These are phyloP conservation scores for Drosophila mettleri DNA, from an alignment of 2,888 invertebrate genomes.

Conservation along the genomic window DNA sequence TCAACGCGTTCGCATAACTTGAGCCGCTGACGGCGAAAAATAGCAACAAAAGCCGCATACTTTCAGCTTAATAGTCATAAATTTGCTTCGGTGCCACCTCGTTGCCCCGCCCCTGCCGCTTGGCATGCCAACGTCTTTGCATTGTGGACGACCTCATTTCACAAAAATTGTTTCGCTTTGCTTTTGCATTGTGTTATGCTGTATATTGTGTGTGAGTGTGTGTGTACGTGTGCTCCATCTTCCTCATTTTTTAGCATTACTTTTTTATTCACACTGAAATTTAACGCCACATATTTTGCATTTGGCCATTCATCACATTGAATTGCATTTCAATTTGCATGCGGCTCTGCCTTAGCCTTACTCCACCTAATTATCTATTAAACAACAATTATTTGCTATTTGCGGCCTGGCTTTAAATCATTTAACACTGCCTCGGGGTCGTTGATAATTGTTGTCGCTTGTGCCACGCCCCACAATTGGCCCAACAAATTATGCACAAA, in stretches of 20 bases:
- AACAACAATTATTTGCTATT: constrained; percentile 65
- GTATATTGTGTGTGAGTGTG: constrained; percentile 7
- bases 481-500: constrained; percentile 59
- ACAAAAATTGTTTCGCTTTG: constrained; percentile 38
- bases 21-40: constrained; percentile 47
- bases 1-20: constrained; percentile 75
- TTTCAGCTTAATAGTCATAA: constrained; percentile 79
- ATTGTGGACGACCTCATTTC: constrained; percentile 62
- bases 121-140: constrained; percentile 46
- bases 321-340: constrained; percentile 64
- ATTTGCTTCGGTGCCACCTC: constrained; percentile 63
- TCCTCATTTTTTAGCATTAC: constrained; percentile 40
- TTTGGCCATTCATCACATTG: constrained; percentile 76
- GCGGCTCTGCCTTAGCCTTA: constrained; percentile 24
- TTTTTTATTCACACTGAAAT: constrained; percentile 64
- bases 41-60: constrained; percentile 79
- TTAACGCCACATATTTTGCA: constrained; percentile 78
- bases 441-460: constrained; percentile 66
- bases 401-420: constrained; percentile 63
- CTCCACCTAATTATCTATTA: constrained; percentile 65
- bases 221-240: constrained; percentile 12
- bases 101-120: not conserved
- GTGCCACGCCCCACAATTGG: constrained; percentile 34
- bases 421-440: constrained; percentile 53
- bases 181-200: constrained; percentile 15